Base-by-base conservation (phyloP, 2,888 invertebrate species). In the Andrena minutula region DNA sequence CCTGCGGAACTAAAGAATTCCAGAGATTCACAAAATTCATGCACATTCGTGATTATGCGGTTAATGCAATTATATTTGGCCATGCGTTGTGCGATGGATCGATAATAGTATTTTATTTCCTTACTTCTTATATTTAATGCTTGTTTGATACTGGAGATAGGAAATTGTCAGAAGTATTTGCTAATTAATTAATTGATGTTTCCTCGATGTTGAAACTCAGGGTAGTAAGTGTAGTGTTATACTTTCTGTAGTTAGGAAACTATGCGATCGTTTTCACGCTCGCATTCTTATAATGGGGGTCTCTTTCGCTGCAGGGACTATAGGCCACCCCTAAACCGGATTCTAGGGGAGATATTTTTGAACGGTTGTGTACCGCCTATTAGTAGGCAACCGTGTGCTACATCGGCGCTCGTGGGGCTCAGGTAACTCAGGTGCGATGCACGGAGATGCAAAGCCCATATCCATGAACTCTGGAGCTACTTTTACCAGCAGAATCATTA, bases 331-430 rank as follows among this genome's bases (percentile, higher is more conserved):
- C 23, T n/a, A 51, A 28, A 63, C 61, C 53, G 47, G 65, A 60
- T 47, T 60, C 47, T 8, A 71, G 30, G 74, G 74, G 70, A n/a
- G 35, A 58, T 65, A 83, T 63, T 85, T 88, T 88, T 86, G 79
- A 8, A 69, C 35, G 58, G 64, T 63, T 68, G 69, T 86, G 86
- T 86, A 86, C 84, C 82, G 64, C 91, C 92, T 90, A 79, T 84
- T 78, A 75, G 82, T 86, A 91, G 90, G 91, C 92, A 90, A 87
- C 87, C 89, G 60, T 83, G 86, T 84, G 75, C 72, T 88, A 86
- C 92, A 79, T 63, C 79, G 78, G 66, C 71, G 92, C 74, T 69
- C 70, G 68, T 66, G 78, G 88, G 89, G 89, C 88, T 88, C 90
- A 86, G 86, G 88, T 89, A 83, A 74, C 82, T 77, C 84, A 88